Conservation (phyloP, 2,113 vertebrate species). For the Clupea harengus region DNA sequence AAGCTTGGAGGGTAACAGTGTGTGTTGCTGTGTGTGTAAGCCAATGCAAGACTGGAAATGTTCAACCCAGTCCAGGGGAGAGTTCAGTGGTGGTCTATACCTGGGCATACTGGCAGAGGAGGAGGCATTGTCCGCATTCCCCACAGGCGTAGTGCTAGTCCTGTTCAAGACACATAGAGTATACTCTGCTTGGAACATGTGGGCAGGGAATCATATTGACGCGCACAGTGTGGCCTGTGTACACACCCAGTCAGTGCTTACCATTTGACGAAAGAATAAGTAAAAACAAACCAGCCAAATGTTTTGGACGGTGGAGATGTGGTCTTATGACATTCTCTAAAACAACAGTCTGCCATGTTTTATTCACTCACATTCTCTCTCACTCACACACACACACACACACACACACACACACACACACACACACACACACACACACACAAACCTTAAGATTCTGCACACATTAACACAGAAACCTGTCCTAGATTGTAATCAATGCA, state of each 20-base stretch:
- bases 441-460: neutral
- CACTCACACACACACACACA: slow-evolving; percentile 29
- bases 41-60: neutral
- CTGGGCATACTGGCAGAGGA: slow-evolving; percentile 49
- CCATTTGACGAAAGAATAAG: neutral
- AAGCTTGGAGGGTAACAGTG: neutral
- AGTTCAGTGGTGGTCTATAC: slow-evolving; percentile 61
- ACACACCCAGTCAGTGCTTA: neutral
- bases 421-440: slow-evolving; percentile 30
- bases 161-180: slow-evolving; percentile 76
- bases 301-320: neutral
- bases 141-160: slow-evolving; percentile 71
- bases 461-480: neutral
- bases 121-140: slow-evolving; percentile 65
- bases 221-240: neutral
- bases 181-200: slow-evolving; percentile 17
- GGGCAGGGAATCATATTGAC: neutral
- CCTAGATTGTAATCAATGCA: neutral
- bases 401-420: neutral
- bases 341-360: neutral
- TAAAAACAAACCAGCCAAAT: neutral
- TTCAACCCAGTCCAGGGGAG: neutral
- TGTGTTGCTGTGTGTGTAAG: neutral
- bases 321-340: neutral
- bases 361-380: neutral